Base-by-base conservation (phyloP, 92 coral and sea anemone genomes). In the Epizoanthus ramosus region DNA sequence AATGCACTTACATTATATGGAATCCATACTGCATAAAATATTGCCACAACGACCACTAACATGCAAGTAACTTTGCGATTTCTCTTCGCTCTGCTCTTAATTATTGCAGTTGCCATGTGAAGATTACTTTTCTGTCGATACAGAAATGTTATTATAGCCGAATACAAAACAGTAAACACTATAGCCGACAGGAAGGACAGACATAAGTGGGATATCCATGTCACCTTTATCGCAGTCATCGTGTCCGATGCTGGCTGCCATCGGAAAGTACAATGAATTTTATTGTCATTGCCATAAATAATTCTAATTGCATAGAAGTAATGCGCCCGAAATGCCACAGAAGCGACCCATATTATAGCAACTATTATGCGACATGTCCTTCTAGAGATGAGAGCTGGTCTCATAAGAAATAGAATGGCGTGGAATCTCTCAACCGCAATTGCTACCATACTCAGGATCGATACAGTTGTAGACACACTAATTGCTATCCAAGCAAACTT, bases 51-150 rank as follows among this genome's bases (percentile, higher is more conserved):
- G n/a, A 68, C 39, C 10, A 68, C n/a, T 4, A 68, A 21, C 73
- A 68, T 68, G 1, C 14, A 14, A 9, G 73, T 25, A n/a, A 68
- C 39, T 68, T 68, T 28, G 9, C 73, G 73, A 31, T 68, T 68
- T 16, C 0, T 28, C 31, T 28, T 28, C 2, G 31, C 31, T 28
- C 31, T 28, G 31, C 31, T 28, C 31, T 28, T 28, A 28, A 28
- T 28, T 28, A 28, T 28, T 28, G 31, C 31, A 28, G 31, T 28
- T 28, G 31, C 31, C 8, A 28, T 28, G 31, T 25, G n/a, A 37
- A 68, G 53, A 35, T 6, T 16, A 22, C 0, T 68, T 35, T 68
- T n/a, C 21, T 68, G 73, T 68, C 19, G 33, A 16, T 33, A 68
- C 73, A 68, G 73, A 68, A 31, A 18, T 12, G 16, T 31, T 31